phyloP scores from a whole-genome alignment of 2,113 vertebrate genomes.

The Electrona antarctica region DNA sequence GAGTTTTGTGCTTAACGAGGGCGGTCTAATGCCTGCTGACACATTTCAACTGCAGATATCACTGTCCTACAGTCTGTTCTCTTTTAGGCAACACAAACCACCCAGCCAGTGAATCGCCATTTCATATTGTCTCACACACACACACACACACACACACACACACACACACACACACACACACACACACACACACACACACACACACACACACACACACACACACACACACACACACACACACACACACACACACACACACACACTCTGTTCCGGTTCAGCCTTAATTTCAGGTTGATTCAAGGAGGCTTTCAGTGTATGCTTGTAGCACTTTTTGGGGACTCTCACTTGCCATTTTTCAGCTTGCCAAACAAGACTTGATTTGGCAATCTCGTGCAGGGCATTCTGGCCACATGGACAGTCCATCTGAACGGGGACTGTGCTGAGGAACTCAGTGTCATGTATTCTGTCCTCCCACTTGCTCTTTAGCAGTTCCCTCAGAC shows the following conservation, averaged over 20 bases:
- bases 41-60: slow-evolving; percentile 69
- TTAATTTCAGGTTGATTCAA: background rate
- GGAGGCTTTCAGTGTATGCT: background rate
- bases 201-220: too few species aligned
- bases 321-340: slow-evolving; percentile 1
- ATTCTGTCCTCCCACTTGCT: background rate
- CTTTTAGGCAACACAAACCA: slow-evolving; percentile 48
- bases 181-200: too few species aligned
- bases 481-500: background rate
- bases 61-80: slow-evolving; percentile 62
- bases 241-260: too few species aligned
- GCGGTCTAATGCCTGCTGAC: slow-evolving; percentile 58
- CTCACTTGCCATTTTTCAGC: slow-evolving; percentile 2
- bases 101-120: slow-evolving; percentile 38
- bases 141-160: too few species aligned
- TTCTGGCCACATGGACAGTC: slow-evolving; percentile 8
- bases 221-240: too few species aligned
- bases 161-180: too few species aligned
- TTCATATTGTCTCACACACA: slow-evolving; percentile 36
- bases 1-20: slow-evolving; percentile 68
- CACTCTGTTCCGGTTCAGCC: background rate
- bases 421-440: background rate
- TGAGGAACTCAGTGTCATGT: background rate
- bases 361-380: slow-evolving; percentile 3
- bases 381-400: slow-evolving; percentile 10